A percentile compares a stretch with the other conserved stretches of the same genome.
These are phyloP conservation scores for Octopus sinensis DNA, from an alignment of 1,140 invertebrate species.

Conservation along the genomic window DNA sequence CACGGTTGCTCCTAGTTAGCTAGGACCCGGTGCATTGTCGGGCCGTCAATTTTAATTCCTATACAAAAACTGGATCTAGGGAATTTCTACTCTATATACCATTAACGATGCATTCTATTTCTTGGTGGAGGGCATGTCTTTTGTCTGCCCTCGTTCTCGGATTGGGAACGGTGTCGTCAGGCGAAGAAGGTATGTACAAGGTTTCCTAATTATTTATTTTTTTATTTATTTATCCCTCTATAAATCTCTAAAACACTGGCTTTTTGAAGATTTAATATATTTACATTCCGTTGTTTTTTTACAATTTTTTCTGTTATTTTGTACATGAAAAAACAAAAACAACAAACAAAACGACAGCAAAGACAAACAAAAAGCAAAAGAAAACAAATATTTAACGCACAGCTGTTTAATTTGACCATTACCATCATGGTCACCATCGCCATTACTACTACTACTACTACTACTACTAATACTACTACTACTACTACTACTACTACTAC, in stretches of 20 bases:
- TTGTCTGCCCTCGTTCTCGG: neutral
- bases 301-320: neutral
- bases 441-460: neutral
- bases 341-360: neutral
- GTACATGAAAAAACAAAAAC: neutral
- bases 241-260: neutral
- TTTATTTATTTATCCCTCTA: neutral
- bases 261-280: neutral
- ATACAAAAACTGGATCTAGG: neutral
- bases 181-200: neutral
- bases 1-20: constrained; percentile 4
- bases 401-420: neutral
- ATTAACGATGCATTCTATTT: neutral
- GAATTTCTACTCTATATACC: neutral
- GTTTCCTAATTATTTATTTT: neutral
- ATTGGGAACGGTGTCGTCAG: neutral
- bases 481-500: neutral
- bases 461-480: neutral
- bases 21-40: neutral
- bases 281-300: neutral
- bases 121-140: neutral
- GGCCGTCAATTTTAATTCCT: neutral
- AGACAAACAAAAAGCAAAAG: neutral
- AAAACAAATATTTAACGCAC: neutral
- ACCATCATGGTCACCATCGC: neutral